These are phyloP conservation scores for Lasioglossum lativentre DNA, from an alignment of 2,888 invertebrate genomes.

Conservation along the genomic window DNA sequence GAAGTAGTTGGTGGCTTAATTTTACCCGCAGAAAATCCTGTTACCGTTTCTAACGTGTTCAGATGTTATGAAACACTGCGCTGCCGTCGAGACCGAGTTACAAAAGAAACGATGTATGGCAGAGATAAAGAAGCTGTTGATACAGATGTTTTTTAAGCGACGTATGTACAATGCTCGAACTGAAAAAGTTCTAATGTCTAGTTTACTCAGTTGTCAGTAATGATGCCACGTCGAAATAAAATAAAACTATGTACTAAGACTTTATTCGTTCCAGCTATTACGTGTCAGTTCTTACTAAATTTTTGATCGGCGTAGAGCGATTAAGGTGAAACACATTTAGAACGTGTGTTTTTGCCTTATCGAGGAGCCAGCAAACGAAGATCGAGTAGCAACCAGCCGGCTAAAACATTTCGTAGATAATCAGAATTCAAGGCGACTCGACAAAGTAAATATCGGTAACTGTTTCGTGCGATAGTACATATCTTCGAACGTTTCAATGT, in stretches of 20 bases:
- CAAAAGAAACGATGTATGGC: slow-evolving; percentile 42
- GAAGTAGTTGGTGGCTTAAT: background rate
- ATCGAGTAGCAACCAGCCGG: slow-evolving; percentile 21
- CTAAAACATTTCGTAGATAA: slow-evolving; percentile 30
- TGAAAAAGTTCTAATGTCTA: slow-evolving; percentile 46
- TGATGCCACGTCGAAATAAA: slow-evolving; percentile 66
- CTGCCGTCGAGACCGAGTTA: slow-evolving; percentile 51
- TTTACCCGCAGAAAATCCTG: background rate
- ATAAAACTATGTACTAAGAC: slow-evolving; percentile 51
- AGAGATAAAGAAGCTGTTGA: slow-evolving; percentile 70
- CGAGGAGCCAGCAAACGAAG: slow-evolving; percentile 45
- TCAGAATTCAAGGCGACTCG: slow-evolving; percentile 6
- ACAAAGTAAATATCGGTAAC: background rate
- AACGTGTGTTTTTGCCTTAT: slow-evolving; percentile 32
- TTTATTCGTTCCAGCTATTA: slow-evolving; percentile 41
- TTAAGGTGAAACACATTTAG: slow-evolving; percentile 16
- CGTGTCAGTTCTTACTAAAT: slow-evolving; percentile 57
- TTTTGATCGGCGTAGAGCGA: slow-evolving; percentile 53
- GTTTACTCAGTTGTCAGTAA: slow-evolving; percentile 70
- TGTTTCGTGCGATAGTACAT: background rate
- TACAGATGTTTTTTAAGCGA: slow-evolving; percentile 71
- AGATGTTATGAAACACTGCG: background rate
- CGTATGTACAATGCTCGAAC: slow-evolving; percentile 59
- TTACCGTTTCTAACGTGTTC: slow-evolving; percentile 11
- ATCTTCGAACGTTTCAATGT: background rate